phyloP scores from a whole-genome alignment of 92 coral and sea anemone species.

The Isaurus tuberculatus region DNA sequence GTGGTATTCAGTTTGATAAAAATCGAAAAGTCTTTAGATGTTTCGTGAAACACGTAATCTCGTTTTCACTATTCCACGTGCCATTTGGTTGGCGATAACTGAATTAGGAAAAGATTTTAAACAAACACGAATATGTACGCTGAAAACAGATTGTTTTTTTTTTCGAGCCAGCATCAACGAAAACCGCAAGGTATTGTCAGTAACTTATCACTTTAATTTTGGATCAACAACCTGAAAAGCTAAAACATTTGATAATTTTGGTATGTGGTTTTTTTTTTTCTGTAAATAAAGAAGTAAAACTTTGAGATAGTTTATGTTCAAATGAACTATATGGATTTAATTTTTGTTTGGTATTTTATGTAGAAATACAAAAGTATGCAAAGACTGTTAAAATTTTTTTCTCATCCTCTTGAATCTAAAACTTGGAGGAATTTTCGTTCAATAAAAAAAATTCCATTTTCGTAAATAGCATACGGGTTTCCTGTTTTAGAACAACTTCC shows the following conservation, averaged over 20 bases:
- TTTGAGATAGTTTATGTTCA: background rate
- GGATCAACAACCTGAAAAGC: background rate
- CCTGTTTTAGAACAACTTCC: background rate
- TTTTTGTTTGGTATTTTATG: background rate
- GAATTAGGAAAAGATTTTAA: constrained; percentile 33
- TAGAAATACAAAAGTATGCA: background rate
- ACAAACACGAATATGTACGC: background rate
- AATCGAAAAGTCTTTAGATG: constrained; percentile 9
- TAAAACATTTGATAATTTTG: too few species aligned
- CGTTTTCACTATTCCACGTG: background rate
- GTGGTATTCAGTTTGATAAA: constrained; percentile 11
- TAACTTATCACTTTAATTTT: background rate
- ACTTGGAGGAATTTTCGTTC: background rate
- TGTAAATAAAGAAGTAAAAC: background rate
- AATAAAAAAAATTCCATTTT: background rate
- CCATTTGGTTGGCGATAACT: constrained; percentile 11
- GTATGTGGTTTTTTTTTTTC: background rate
- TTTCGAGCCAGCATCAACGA: background rate
- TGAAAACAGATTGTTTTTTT: background rate
- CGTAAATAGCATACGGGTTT: background rate
- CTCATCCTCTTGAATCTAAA: background rate
- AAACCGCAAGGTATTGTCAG: background rate
- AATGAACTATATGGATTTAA: background rate
- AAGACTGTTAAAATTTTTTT: constrained; percentile 22
- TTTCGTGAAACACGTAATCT: constrained; percentile 24